Evolutionary conservation across 2,797 vertebrate genomes (phyloP).

Genomic region (Ataeniobius toweri): DNA sequence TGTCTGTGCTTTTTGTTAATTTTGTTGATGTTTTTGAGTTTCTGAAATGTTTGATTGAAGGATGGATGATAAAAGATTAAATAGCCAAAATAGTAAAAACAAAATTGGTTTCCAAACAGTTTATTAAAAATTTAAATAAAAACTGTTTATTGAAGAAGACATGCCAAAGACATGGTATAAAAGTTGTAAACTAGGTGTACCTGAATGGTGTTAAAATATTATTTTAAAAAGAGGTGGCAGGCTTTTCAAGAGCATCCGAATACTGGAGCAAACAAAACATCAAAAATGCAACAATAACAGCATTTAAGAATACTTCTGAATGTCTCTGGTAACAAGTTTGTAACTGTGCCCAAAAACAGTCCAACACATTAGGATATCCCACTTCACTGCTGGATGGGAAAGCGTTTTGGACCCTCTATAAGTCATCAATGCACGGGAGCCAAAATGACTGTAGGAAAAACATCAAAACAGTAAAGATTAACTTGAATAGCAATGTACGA

Average conservation of each 20-base stretch:
- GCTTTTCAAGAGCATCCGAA: constrained; percentile 4
- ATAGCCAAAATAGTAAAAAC: neutral
- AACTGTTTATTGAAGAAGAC: neutral
- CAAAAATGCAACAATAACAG: neutral
- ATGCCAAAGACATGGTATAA: neutral
- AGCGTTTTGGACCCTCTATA: constrained; percentile 22
- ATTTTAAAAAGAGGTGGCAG: neutral
- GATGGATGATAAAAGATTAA: neutral
- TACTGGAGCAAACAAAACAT: constrained; percentile 10
- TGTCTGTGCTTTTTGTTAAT: neutral
- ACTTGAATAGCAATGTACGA: neutral
- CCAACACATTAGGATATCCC: neutral
- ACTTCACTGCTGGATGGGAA: neutral
- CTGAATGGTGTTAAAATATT: neutral
- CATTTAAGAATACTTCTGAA: neutral
- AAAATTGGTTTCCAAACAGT: neutral
- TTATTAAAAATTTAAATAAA: constrained; percentile 25
- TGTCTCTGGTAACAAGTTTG: neutral
- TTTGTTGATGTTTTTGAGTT: neutral
- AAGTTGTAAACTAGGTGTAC: neutral
- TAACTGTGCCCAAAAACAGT: neutral
- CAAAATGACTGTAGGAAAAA: constrained; percentile 86
- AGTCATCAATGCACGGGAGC: constrained; percentile 89
- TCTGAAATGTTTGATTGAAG: neutral
- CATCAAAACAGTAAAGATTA: neutral